Conservation (phyloP, 2,888 invertebrate genomes). For the Stratiomys singularior region DNA sequence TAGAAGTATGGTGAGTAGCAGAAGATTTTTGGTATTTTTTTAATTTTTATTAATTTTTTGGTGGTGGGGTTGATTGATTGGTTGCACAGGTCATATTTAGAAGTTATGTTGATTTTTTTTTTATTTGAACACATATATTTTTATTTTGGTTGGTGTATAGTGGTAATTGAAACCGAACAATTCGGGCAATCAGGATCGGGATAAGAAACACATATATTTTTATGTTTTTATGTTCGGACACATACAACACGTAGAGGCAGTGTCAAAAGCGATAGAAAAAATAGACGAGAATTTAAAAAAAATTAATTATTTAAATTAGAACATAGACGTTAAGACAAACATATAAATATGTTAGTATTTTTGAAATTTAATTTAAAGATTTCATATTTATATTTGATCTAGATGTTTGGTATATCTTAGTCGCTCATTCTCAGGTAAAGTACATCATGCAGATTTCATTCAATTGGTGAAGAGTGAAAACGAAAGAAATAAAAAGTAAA, state of each 20-base stretch:
- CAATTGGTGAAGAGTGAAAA: no score
- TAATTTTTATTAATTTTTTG: conserved; percentile 27
- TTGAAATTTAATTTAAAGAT: background rate
- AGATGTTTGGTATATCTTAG: no score
- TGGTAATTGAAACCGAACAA: background rate
- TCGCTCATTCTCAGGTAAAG: no score
- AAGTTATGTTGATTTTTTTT: background rate
- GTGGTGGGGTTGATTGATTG: background rate
- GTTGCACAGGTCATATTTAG: background rate
- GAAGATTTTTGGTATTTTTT: background rate
- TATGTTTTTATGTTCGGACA: background rate
- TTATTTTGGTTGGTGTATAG: background rate
- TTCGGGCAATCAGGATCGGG: conserved; percentile 22
- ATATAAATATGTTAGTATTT: background rate
- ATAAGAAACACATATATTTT: background rate
- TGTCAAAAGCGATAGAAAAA: conserved; percentile 44
- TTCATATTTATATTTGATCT: no score
- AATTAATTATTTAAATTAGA: background rate
- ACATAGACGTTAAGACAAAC: background rate
- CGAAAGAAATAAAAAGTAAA: no score
- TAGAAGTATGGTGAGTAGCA: conserved; percentile 12
- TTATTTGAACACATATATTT: background rate
- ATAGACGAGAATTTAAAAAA: background rate
- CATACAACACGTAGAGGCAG: conserved; percentile 49
- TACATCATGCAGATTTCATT: no score